phyloP scores from a whole-genome alignment of 1,140 invertebrate genomes.

The Macrobrachium rosenbergii region DNA sequence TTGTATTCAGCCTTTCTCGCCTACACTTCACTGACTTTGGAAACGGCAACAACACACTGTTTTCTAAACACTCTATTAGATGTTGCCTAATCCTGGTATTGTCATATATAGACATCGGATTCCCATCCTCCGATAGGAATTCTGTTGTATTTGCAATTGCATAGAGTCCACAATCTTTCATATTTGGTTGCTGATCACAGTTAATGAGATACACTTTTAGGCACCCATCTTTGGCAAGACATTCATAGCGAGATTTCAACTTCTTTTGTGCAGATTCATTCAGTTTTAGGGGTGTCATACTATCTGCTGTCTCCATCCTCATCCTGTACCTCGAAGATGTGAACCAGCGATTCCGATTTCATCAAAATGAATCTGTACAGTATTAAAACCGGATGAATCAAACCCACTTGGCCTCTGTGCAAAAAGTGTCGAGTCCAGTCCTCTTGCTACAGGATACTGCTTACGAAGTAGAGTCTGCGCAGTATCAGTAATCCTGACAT shows the following conservation, averaged over 20 bases:
- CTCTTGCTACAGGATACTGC: conserved; percentile 38
- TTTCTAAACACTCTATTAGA: no score
- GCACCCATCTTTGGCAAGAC: no score
- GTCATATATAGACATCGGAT: no score
- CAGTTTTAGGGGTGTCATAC: conserved; percentile 28
- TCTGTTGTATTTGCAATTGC: no score
- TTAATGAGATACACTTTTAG: no score
- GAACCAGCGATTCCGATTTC: conserved; percentile 31
- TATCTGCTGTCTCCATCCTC: conserved; percentile 34
- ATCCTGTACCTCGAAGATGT: conserved; percentile 22
- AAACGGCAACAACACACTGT: no score
- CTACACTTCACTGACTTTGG: no score
- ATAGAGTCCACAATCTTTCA: no score
- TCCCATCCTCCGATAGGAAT: no score
- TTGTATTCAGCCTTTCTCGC: no score
- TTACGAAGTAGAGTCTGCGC: conserved; percentile 40
- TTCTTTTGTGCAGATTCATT: neutral
- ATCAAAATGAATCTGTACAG: conserved; percentile 26
- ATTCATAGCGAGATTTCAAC: conserved; percentile 3
- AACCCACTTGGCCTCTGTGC: conserved; percentile 28
- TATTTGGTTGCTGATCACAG: no score
- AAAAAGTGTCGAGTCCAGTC: conserved; percentile 39
- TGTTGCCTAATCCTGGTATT: no score
- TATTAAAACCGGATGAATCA: conserved; percentile 31
- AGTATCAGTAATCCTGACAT: conserved; percentile 32